Conservation (phyloP, 2,888 invertebrate genomes). For the Petrolisthes manimaculis region DNA sequence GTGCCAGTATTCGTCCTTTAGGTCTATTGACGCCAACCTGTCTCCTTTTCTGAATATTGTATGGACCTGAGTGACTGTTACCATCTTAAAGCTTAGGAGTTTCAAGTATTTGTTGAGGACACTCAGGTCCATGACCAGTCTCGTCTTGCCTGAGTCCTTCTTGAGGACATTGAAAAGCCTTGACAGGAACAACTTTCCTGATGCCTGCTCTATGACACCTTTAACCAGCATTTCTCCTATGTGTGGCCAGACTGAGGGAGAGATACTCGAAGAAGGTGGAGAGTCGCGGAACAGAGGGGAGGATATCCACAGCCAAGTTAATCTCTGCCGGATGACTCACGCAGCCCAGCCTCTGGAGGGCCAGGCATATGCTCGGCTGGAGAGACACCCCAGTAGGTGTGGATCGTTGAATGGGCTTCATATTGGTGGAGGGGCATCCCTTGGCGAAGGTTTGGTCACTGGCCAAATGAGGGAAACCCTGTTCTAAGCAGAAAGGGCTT, state of each 20-base stretch:
- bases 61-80: too few relatives aligned
- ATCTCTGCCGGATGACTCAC: neutral
- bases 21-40: neutral
- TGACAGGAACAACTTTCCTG: slow-evolving; percentile 8
- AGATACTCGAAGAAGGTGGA: neutral
- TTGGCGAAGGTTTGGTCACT: neutral
- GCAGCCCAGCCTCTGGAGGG: neutral
- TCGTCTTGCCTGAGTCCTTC: too few relatives aligned
- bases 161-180: neutral
- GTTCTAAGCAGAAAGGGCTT: neutral
- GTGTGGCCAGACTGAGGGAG: neutral
- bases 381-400: neutral
- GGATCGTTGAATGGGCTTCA: neutral
- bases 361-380: neutral
- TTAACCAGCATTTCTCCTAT: neutral
- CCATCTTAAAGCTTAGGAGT: neutral
- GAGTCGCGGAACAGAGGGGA: neutral
- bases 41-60: neutral
- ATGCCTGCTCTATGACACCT: neutral
- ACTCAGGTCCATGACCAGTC: too few relatives aligned
- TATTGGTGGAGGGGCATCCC: neutral
- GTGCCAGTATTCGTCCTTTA: neutral
- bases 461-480: neutral
- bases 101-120: neutral
- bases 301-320: neutral